These are phyloP conservation scores for Adelphocoris suturalis DNA, from an alignment of 2,888 invertebrate genomes.

Conservation along the genomic window DNA sequence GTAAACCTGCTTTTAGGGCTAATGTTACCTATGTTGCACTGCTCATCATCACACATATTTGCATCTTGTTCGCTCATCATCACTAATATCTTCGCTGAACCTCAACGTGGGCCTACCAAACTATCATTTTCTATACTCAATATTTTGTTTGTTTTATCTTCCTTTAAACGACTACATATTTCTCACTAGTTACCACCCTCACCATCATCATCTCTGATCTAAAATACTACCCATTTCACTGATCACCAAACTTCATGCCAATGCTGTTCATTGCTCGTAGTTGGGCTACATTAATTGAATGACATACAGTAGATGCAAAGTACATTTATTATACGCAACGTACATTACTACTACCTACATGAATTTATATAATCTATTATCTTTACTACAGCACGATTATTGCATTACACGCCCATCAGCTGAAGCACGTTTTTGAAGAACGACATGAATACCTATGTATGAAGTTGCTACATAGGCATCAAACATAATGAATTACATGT, in stretches of 20 bases:
- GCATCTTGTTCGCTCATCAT: slow-evolving; percentile 20
- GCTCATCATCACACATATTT: background rate
- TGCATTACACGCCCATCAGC: background rate
- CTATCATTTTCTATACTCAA: background rate
- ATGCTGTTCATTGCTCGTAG: background rate
- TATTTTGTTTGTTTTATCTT: too few species aligned
- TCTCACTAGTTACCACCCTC: background rate
- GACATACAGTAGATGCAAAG: background rate
- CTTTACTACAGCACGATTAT: background rate
- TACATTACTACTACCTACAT: background rate
- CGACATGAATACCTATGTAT: background rate
- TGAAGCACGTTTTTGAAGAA: slow-evolving; percentile 8
- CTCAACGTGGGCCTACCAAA: background rate
- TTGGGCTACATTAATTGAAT: background rate
- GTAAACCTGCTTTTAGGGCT: slow-evolving; percentile 53
- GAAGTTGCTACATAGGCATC: too few species aligned
- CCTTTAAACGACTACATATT: too few species aligned
- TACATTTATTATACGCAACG: background rate
- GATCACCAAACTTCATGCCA: background rate
- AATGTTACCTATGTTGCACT: slow-evolving; percentile 31
- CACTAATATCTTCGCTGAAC: background rate
- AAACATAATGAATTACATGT: too few species aligned
- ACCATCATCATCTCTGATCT: background rate
- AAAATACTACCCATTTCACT: background rate
- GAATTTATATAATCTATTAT: background rate